Evolutionary conservation across 2,797 vertebrate genomes (phyloP).

Genomic region (Bovichtus diacanthus): DNA sequence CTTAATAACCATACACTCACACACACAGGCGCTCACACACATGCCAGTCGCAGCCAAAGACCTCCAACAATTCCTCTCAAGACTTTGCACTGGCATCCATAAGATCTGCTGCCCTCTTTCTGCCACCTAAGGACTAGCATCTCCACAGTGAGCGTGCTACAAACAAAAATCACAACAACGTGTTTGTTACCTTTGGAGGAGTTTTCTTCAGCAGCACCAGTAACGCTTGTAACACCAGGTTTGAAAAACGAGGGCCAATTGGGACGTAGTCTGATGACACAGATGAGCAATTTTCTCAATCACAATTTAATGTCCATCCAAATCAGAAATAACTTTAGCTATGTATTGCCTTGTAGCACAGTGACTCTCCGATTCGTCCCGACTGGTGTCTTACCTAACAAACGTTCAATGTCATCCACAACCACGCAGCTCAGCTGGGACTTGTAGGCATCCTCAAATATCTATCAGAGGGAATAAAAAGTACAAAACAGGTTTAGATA

Average conservation of each 20-base stretch:
- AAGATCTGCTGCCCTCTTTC: conserved; percentile 85
- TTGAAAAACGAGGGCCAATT: conserved; percentile 96
- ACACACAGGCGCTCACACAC: conserved; percentile 65
- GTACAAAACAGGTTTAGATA: not conserved
- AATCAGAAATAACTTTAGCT: not conserved
- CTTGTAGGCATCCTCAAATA: conserved; percentile 98
- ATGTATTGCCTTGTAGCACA: not conserved
- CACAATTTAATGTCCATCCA: not conserved
- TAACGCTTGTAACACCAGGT: conserved; percentile 94
- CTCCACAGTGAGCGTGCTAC: not conserved
- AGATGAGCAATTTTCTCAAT: not conserved
- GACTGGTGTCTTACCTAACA: conserved; percentile 87
- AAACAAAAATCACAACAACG: not conserved
- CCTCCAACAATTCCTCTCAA: conserved; percentile 55
- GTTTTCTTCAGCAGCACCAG: conserved; percentile 96
- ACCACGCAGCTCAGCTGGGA: conserved; percentile 98
- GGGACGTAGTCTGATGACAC: conserved; percentile 91
- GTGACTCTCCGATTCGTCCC: not conserved
- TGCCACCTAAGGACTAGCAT: conserved; percentile 61
- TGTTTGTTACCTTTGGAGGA: conserved; percentile 89
- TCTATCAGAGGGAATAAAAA: conserved; percentile 78
- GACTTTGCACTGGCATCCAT: conserved; percentile 43
- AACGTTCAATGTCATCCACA: conserved; percentile 95
- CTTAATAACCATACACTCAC: conserved; percentile 75
- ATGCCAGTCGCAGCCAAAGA: conserved; percentile 63